phyloP scores from a whole-genome alignment of 2,888 invertebrate species.

The Conistra vaccinii region DNA sequence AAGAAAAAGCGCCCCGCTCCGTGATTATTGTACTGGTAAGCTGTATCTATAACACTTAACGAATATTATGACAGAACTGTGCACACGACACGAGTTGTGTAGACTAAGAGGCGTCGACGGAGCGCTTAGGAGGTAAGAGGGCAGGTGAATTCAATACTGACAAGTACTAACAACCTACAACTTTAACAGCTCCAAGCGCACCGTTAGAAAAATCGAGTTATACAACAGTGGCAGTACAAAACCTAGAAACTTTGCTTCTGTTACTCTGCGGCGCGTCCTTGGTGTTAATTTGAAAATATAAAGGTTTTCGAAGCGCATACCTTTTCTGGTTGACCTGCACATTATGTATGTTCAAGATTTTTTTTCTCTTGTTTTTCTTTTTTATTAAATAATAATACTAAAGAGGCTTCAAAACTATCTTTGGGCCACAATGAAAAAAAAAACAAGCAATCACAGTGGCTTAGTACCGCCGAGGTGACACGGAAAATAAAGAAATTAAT shows the following conservation, averaged over 20 bases:
- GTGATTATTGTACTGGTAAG: too few relatives aligned
- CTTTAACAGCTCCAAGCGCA: too few relatives aligned
- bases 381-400: not conserved
- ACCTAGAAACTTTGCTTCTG: not conserved
- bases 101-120: too few relatives aligned
- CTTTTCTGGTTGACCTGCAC: slow-evolving; percentile 2
- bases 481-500: slow-evolving; percentile 66
- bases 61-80: too few relatives aligned
- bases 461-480: slow-evolving; percentile 68
- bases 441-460: slow-evolving; percentile 75
- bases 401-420: slow-evolving; percentile 10
- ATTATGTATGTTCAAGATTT: not conserved
- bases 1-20: too few relatives aligned
- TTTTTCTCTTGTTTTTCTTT: not conserved
- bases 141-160: too few relatives aligned
- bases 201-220: too few relatives aligned
- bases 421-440: slow-evolving; percentile 50
- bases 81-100: too few relatives aligned
- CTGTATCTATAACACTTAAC: too few relatives aligned
- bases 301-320: not conserved
- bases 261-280: not conserved
- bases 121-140: too few relatives aligned
- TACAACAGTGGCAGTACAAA: too few relatives aligned
- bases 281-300: not conserved
- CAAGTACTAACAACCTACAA: too few relatives aligned